phyloP scores from a whole-genome alignment of 1,140 invertebrate species.

The Pogonus chalceus region DNA sequence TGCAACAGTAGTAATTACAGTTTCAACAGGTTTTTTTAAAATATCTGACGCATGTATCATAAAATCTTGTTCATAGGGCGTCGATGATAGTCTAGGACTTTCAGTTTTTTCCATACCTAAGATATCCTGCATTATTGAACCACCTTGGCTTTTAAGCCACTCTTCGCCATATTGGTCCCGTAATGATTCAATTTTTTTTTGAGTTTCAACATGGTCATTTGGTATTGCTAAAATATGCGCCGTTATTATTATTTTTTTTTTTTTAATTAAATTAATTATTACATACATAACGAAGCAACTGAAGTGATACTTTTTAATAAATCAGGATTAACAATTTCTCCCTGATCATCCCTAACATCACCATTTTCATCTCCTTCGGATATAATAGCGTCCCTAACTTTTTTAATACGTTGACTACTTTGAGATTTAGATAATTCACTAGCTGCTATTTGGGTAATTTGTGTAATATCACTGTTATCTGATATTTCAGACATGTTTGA shows the following conservation, averaged over 20 bases:
- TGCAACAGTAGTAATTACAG: neutral
- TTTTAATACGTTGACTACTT: neutral
- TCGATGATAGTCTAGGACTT: slow-evolving; percentile 14
- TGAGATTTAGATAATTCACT: slow-evolving; percentile 1
- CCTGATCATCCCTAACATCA: neutral
- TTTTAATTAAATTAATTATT: neutral
- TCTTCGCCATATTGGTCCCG: slow-evolving; percentile 46
- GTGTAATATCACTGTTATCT: slow-evolving; percentile 6
- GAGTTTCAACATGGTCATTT: slow-evolving; percentile 45
- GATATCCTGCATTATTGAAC: slow-evolving; percentile 42
- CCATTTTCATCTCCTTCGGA: slow-evolving; percentile 22
- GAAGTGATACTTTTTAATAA: neutral
- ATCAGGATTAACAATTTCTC: slow-evolving; percentile 12
- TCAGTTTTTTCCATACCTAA: slow-evolving; percentile 37
- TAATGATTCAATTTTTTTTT: slow-evolving; percentile 47
- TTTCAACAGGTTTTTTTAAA: neutral
- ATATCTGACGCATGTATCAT: slow-evolving; percentile 9
- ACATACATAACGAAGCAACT: neutral
- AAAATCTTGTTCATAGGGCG: slow-evolving; percentile 19
- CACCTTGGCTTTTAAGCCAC: slow-evolving; percentile 47
- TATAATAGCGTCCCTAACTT: slow-evolving; percentile 25
- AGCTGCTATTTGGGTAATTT: neutral
- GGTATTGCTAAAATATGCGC: slow-evolving; percentile 8
- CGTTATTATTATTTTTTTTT: neutral
- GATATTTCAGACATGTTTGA: slow-evolving; percentile 19